Evolutionary conservation across 2,888 invertebrate genomes (phyloP).

Genomic region (Lithophane leautieri): DNA sequence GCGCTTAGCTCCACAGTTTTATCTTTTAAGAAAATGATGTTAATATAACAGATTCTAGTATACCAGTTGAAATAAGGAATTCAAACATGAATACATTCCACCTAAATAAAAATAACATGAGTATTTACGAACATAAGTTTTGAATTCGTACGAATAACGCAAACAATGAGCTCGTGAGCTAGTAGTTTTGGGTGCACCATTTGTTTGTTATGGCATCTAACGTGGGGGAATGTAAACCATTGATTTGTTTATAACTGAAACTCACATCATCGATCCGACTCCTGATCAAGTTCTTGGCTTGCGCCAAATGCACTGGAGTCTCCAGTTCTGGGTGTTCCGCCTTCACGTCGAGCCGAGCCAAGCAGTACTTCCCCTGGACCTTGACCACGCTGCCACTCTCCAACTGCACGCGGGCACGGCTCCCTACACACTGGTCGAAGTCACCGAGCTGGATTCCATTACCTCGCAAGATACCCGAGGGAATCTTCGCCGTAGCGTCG

Average conservation of each 20-base stretch:
- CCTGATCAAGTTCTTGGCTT: conserved; percentile 91
- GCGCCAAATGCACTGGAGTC: conserved; percentile 91
- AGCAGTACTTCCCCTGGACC: conserved; percentile 93
- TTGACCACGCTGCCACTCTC: conserved; percentile 90
- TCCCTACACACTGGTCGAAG: conserved; percentile 92
- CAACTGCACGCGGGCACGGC: conserved; percentile 91
- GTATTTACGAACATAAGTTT: conserved; percentile 12
- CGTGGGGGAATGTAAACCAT: conserved; percentile 17
- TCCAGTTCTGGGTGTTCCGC: conserved; percentile 90
- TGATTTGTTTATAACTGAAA: conserved; percentile 63
- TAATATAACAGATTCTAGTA: not conserved
- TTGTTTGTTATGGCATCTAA: conserved; percentile 23
- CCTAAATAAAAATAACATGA: conserved; percentile 17
- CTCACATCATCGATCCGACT: conserved; percentile 92
- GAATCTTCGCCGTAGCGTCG: conserved; percentile 93
- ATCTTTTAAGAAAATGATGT: not conserved
- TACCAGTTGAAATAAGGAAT: not conserved
- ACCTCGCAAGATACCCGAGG: conserved; percentile 92
- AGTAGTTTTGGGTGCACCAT: not conserved
- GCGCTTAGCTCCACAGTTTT: not conserved
- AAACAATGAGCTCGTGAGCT: conserved; percentile 25
- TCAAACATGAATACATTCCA: not conserved
- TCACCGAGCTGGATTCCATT: conserved; percentile 93
- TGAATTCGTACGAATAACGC: conserved; percentile 12
- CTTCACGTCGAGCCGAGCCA: conserved; percentile 92